Percentiles rank a stretch among this genome's conserved stretches.
Conservation (phyloP, 2,888 invertebrate species). For the Sarcophaga carnaria region DNA sequence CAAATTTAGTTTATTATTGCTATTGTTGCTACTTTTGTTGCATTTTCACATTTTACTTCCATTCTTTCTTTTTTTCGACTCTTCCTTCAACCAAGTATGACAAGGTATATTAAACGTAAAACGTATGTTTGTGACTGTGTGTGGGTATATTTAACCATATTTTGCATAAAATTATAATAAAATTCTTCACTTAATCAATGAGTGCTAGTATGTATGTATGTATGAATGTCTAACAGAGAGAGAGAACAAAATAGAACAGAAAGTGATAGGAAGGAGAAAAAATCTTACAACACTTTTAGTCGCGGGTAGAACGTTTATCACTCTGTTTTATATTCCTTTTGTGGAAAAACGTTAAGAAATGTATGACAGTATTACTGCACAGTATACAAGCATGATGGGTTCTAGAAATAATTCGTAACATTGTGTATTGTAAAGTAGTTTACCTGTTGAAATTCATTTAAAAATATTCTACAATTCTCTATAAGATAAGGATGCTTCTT, state of each 20-base stretch:
- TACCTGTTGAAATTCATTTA: no score
- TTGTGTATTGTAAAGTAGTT: background rate
- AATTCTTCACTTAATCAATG: conserved; percentile 54
- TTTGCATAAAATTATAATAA: conserved; percentile 65
- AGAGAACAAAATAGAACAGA: background rate
- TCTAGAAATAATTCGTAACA: background rate
- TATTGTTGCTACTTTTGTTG: background rate
- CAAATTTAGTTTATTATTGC: background rate
- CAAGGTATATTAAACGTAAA: conserved; percentile 40
- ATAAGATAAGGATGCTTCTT: no score
- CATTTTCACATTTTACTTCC: background rate
- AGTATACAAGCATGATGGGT: background rate
- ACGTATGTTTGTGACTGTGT: conserved; percentile 39
- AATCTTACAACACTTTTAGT: conserved; percentile 12
- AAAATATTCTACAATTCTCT: no score
- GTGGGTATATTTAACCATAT: conserved; percentile 29
- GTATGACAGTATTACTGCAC: background rate
- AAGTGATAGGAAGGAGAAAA: background rate
- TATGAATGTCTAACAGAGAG: background rate
- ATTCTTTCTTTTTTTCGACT: background rate
- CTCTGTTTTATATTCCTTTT: background rate
- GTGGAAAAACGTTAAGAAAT: background rate
- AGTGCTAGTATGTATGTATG: background rate
- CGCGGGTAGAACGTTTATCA: conserved; percentile 13
- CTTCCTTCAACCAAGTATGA: conserved; percentile 14